A percentile compares a stretch with the other conserved stretches of the same genome.
Conservation (phyloP, 2,888 invertebrate genomes). For the Panorpa germanica region DNA sequence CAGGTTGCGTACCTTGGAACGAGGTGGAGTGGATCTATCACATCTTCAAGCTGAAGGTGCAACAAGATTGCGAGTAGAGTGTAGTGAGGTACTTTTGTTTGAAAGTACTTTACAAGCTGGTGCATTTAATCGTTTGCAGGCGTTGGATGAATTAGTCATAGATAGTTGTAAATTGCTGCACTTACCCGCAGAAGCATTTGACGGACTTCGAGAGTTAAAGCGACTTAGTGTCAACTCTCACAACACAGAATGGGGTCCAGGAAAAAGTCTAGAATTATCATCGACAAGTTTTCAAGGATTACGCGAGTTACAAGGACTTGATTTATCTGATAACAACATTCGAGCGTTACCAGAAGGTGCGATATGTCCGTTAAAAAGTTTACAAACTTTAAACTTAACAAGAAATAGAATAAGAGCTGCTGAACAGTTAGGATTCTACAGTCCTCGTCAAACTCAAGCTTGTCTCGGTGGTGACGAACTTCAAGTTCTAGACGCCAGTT, state of each 20-base stretch:
- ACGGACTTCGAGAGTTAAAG: slow-evolving; percentile 60
- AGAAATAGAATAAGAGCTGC: slow-evolving; percentile 64
- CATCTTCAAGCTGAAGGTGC: slow-evolving; percentile 44
- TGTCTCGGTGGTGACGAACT: slow-evolving; percentile 48
- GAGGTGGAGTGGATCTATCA: slow-evolving; percentile 34
- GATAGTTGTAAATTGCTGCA: slow-evolving; percentile 64
- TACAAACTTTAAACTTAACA: slow-evolving; percentile 70
- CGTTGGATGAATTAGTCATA: slow-evolving; percentile 55
- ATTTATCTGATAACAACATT: slow-evolving; percentile 70
- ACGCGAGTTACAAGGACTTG: slow-evolving; percentile 58
- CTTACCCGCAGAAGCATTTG: slow-evolving; percentile 58
- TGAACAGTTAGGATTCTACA: slow-evolving; percentile 50
- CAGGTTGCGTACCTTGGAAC: slow-evolving; percentile 49
- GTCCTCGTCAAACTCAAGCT: slow-evolving; percentile 22
- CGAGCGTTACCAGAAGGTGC: slow-evolving; percentile 58
- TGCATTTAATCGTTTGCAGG: slow-evolving; percentile 50
- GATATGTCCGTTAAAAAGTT: slow-evolving; percentile 60
- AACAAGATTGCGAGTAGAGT: slow-evolving; percentile 50
- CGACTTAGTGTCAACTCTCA: slow-evolving; percentile 59
- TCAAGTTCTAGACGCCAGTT: slow-evolving; percentile 60
- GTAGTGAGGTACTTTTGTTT: slow-evolving; percentile 57
- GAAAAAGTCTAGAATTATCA: slow-evolving; percentile 54
- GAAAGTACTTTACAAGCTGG: slow-evolving; percentile 58
- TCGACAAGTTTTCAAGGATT: slow-evolving; percentile 55
- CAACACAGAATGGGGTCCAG: slow-evolving; percentile 62